A percentile compares a stretch with the other conserved stretches of the same genome.
These are phyloP conservation scores for Copsychus sechellarum DNA, from an alignment of 2,113 vertebrate species.

Conservation along the genomic window DNA sequence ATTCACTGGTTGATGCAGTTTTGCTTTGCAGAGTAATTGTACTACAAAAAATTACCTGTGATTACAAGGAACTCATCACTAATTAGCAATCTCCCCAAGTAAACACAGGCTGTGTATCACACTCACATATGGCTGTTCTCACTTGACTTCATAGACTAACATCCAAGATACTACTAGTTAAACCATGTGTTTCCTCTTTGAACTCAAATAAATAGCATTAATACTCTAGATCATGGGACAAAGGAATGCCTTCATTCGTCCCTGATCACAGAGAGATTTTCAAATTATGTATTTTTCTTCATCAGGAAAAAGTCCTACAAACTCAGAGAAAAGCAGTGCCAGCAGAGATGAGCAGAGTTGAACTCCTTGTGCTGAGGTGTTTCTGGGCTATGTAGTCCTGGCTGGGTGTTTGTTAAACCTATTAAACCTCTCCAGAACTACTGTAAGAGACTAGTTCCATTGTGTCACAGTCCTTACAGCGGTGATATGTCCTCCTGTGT, in stretches of 20 bases:
- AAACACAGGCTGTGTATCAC: not conserved
- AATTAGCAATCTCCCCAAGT: not conserved
- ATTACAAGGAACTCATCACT: not conserved
- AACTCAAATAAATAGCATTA: not conserved
- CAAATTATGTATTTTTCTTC: not conserved
- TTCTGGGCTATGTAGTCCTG: not conserved
- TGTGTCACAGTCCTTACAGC: not conserved
- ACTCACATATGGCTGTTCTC: not conserved
- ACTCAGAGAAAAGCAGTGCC: not conserved
- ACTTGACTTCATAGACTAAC: not conserved
- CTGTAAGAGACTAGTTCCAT: not conserved
- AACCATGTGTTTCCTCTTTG: not conserved
- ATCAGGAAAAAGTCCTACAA: not conserved
- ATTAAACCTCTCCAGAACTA: not conserved
- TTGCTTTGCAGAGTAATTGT: not conserved
- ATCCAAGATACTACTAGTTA: not conserved
- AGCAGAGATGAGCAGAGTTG: not conserved
- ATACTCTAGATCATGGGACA: not conserved
- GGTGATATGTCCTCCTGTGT: not conserved
- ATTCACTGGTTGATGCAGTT: not conserved
- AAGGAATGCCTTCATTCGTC: not conserved
- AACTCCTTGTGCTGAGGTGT: not conserved
- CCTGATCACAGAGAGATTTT: not conserved
- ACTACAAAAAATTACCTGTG: not conserved
- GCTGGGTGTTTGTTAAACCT: not conserved